Base-by-base conservation (phyloP, 2,888 invertebrate genomes). In the Lasioglossum zephyrum region DNA sequence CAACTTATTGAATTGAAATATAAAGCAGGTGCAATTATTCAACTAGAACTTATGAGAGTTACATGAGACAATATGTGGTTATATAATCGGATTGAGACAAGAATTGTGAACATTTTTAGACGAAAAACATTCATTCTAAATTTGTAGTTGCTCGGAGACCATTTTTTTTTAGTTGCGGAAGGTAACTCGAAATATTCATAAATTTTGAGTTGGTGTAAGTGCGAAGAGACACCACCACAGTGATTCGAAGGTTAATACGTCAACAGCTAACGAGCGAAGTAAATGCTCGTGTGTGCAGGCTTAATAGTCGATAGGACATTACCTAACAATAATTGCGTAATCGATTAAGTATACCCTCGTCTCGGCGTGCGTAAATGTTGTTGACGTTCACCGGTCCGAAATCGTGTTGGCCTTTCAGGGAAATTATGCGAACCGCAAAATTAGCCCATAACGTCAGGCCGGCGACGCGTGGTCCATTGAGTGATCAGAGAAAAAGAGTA, bases 401-500 rank as follows among this genome's bases (percentile, higher is more conserved):
- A 84, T 81, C 73, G 70, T 69, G 60, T 81, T 70, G 73, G 70
- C 82, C 82, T 85, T 85, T 85, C 72, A 79, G 79, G 70, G 63
- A 77, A 73, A 80, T 85, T 69, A 80, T 72, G 47, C 47, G 82
- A 75, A 77, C 76, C 85, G 85, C 76, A 47, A 79, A 85, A 85
- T 85, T 85, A 79, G 53, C 79, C 49, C 53, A 75, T 69, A 76
- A 85, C 76, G 82, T 79, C 78, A 66, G 39, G 16, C 49, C 16
- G 41, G 47, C 26, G 77, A 26, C 72, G 60, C 72, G 69, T 44
- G 72, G 78, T 70, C 63, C 74, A 60, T 57, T 60, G 75, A 77
- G 76, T 70, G 69, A 79, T 77, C 53, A 76, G 66, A 63, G 73
- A 75, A 83, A 83, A 83, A 75, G 79, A 82, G 70, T 13, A 41